Base-by-base conservation (phyloP, 1,140 invertebrate genomes). In the Aculops lycopersici region DNA sequence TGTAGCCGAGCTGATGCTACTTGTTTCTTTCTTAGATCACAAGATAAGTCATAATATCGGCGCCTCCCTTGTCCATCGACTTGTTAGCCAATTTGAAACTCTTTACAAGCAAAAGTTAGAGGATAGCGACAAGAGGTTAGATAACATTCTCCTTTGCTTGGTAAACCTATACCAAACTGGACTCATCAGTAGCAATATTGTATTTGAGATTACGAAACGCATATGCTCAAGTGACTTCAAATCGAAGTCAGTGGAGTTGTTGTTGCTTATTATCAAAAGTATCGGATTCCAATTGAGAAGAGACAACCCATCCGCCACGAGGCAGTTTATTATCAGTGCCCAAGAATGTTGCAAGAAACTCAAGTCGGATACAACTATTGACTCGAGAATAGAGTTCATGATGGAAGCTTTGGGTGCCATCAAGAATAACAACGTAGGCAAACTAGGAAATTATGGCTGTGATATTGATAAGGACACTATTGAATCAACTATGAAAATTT, bases 401-500 rank as follows among this genome's bases (percentile, higher is more conserved):
- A 16, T 47, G 2, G 43, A 47, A 17, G 38, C 43, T 4, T 36
- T 47, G 17, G 36, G 18, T 17, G 43, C 43, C 3, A 46, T 47
- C 2, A 45, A 45, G n/a, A 47, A 47, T 21, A 47, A 47, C 31
- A 45, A 45, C 35, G n/a, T 45, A 17, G 2, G 17, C 1, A 45
- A 45, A 37, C 3, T 45, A 3, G 8, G 8, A 31, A 31, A 31
- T 31, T 31, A 31, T n/a, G 24, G 24, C 8, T 31, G 24, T 31
- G 24, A 31, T n/a, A 31, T 31, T 31, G 24, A 31, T 31, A 31
- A 31, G n/a, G 24, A 31, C 24, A 31, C 24, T n/a, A 31, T 31
- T n/a, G 24, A 31, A 31, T 8, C 24, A 8, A 31, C 24, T 8
- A 31, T 31, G 24, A 31, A 31, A n/a, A 31, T 8, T n/a, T n/a